Base-by-base conservation (phyloP, 2,113 vertebrate species). In the Callipepla squamata region DNA sequence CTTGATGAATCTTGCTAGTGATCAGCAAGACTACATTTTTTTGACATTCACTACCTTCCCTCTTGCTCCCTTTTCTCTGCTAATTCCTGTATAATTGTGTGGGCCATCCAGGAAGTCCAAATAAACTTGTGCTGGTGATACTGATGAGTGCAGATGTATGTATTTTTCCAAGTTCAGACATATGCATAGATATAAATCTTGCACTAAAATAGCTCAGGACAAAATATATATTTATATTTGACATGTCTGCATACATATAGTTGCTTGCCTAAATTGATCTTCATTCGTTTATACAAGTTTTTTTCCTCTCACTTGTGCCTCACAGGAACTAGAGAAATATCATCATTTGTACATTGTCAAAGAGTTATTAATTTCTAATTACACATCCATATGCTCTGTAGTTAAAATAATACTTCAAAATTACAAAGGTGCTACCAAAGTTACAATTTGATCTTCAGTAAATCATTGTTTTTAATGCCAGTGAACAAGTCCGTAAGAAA, bases 281-380 rank as follows among this genome's bases (percentile, higher is more conserved):
- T 20, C 19, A 63, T 84, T 67, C 77, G 82, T 91, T 82, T 79
- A 51, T 28, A 76, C 4, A 36, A 6, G 17, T 32, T 50, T 59
- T 11, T 8, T 18, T 2, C 3, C 3, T 1, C 28, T 42, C 14
- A 57, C 79, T 90, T 85, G 20, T 67, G 2, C 20, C 45, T 92
- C 34, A 20, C 11, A 80, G 70, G 19, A 92, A 66, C 36, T 55
- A 72, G 67, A 48, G 11, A 11, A 77, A 19, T 5, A 55, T 80
- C 17, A 47, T 50, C 69, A 19, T 83, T 85, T 83, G 42, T 61
- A 55, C 32, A 47, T 72, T 77, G 66, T 80, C 76, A 84, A 50
- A 80, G n/a, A 61, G 34, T 4, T 40, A n/a, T 80, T 90, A 86
- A 74, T 74, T 95, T 93, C 80, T 92, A 78, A 78, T 93, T 94